These are phyloP conservation scores for Meloidogyne hapla DNA, from an alignment of 1,140 invertebrate species.

Conservation along the genomic window DNA sequence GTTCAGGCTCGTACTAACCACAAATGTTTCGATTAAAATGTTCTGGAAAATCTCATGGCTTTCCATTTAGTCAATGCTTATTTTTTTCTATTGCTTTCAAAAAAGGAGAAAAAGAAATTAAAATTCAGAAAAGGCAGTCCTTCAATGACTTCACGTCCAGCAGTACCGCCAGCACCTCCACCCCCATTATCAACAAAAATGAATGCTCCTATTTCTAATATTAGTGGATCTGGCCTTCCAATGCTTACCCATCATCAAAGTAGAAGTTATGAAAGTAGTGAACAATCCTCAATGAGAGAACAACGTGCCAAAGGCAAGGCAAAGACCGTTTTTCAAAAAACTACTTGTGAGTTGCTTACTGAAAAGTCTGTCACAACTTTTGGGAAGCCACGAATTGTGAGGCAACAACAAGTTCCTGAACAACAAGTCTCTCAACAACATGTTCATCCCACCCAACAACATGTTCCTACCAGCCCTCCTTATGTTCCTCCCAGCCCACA, in stretches of 20 bases:
- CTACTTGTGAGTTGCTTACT: slow-evolving; percentile 36
- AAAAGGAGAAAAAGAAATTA: not conserved
- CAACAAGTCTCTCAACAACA: not conserved
- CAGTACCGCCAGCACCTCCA: not conserved
- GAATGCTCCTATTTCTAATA: too few species aligned
- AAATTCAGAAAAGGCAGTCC: not conserved
- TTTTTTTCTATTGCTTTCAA: slow-evolving; percentile 3
- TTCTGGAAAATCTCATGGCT: not conserved
- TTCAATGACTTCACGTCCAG: not conserved
- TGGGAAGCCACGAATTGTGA: not conserved
- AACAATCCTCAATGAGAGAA: slow-evolving; percentile 37
- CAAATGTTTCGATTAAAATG: slow-evolving; percentile 5
- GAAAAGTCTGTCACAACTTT: slow-evolving; percentile 33
- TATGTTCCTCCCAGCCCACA: not conserved
- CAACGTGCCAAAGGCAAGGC: slow-evolving; percentile 27
- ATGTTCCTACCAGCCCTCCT: not conserved
- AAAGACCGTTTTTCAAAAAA: slow-evolving; percentile 40
- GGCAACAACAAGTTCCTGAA: not conserved
- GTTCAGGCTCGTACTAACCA: not conserved
- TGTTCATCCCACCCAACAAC: not conserved
- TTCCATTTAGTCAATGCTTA: slow-evolving; percentile 3
- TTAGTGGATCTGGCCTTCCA: not conserved
- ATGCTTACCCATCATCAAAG: slow-evolving; percentile 36
- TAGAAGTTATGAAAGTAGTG: slow-evolving; percentile 38
- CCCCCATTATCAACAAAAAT: not conserved